These are phyloP conservation scores for Erebia epiphron DNA, from an alignment of 2,888 invertebrate genomes.

Conservation along the genomic window DNA sequence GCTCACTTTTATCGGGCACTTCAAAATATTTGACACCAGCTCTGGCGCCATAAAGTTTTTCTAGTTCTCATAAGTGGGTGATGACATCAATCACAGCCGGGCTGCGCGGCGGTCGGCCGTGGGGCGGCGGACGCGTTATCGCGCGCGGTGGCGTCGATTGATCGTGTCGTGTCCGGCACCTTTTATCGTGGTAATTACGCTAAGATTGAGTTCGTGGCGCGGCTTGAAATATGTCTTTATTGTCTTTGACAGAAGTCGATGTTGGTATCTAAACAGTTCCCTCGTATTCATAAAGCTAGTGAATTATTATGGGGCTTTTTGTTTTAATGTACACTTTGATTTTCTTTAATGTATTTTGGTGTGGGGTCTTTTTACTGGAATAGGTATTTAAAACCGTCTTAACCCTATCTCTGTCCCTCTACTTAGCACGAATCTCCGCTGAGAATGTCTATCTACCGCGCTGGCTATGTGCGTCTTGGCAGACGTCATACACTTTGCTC, in stretches of 20 bases:
- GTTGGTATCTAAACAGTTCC: constrained; percentile 11
- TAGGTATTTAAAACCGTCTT: too few species aligned
- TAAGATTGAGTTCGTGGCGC: constrained; percentile 35
- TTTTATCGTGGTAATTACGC: constrained; percentile 57
- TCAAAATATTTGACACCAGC: not conserved
- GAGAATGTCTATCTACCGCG: too few species aligned
- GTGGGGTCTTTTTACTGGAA: too few species aligned
- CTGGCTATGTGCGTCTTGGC: too few species aligned
- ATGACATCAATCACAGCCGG: constrained; percentile 66
- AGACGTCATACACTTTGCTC: too few species aligned
- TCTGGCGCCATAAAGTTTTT: constrained; percentile 53
- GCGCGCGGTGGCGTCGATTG: constrained; percentile 68
- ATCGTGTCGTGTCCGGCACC: constrained; percentile 64
- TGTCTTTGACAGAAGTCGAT: constrained; percentile 31
- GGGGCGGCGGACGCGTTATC: constrained; percentile 57
- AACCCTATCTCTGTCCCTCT: too few species aligned
- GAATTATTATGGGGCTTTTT: not conserved
- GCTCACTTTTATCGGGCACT: not conserved
- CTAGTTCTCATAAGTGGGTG: constrained; percentile 64
- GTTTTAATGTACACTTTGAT: not conserved
- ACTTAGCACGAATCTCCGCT: too few species aligned
- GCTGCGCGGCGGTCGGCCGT: constrained; percentile 43
- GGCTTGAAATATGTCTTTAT: constrained; percentile 42
- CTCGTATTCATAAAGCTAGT: constrained; percentile 11
- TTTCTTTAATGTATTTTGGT: too few species aligned